Base-by-base conservation (phyloP, 1,140 invertebrate species). In the Drosophila aff. region DNA sequence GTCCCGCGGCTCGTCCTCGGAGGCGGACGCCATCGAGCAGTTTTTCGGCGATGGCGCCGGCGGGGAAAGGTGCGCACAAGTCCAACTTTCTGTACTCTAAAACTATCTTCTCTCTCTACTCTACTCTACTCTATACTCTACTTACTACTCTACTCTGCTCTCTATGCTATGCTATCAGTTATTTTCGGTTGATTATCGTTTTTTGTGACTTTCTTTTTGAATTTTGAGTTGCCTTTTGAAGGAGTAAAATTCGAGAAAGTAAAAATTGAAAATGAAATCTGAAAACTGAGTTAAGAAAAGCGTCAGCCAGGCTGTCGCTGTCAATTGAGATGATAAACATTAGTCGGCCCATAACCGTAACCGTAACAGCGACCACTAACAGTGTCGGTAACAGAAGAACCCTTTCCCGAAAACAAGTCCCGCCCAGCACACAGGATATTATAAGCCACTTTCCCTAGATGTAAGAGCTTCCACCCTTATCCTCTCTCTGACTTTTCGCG, bases 1-100 rank as follows among this genome's bases (percentile, higher is more conserved):
- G 76, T 96, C 96, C 79, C 96, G 97, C 92, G 96, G 97, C 91
- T 97, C 97, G 75, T 98, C 97, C 87, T 96, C 97, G 77, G 98
- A 97, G 93, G 98, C 97, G 93, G 97, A 98, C 93, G 97, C 97
- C 92, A 78, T 85, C 68, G 97, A 98, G 92, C 96, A 96, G 77
- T 96, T 96, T 79, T 97, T 96, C 91, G 95, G 96, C 90, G 96
- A 96, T 93, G 91, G 82, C 68, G 85, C 87, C 91, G 86, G 91
- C 87, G 96, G 96, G 92, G 96, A 96, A 95, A 96, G 96, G 96
- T 96, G 95, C 94, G 95, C 84, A 91, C 89, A 93, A 82, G 79
- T 82, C 67, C 71, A 86, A 82, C 66, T 91, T 86, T 79, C 50
- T 63, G 40, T 63, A 59, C 44, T 41, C 55, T 73, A 60, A 76